Percentiles rank a stretch among this genome's conserved stretches.
Conservation (phyloP, 2,888 invertebrate genomes). For the Dasypolia templi region DNA sequence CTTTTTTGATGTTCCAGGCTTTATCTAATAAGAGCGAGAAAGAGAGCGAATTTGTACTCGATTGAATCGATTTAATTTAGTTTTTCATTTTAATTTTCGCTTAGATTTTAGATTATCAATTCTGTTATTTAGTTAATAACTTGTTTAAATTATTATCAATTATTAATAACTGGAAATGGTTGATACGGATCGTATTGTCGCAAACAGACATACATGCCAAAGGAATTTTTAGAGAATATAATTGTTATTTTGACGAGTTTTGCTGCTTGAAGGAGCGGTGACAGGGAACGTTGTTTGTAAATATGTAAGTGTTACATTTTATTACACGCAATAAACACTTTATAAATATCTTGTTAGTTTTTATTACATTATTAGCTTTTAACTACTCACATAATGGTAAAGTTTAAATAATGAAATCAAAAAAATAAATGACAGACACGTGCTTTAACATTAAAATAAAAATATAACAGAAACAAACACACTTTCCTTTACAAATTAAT, state of each 20-base stretch:
- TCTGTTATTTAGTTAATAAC: slow-evolving; percentile 33
- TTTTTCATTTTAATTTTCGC: neutral
- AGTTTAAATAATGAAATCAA: neutral
- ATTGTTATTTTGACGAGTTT: slow-evolving; percentile 75
- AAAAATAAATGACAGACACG: neutral
- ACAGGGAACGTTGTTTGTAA: slow-evolving; percentile 72
- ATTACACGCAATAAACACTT: slow-evolving; percentile 80
- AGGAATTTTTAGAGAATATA: slow-evolving; percentile 70
- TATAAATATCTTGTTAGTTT: slow-evolving; percentile 40
- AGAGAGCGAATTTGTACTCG: neutral
- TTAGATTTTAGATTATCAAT: slow-evolving; percentile 17
- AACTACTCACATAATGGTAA: neutral
- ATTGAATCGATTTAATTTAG: slow-evolving; percentile 1
- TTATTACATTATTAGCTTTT: slow-evolving; percentile 16
- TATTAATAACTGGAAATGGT: slow-evolving; percentile 23
- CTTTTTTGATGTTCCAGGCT: neutral
- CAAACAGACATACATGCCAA: slow-evolving; percentile 69
- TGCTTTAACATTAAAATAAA: too few species aligned
- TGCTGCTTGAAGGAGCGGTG: slow-evolving; percentile 62
- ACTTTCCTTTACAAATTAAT: too few species aligned
- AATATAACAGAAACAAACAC: too few species aligned
- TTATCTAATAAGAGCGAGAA: too few species aligned
- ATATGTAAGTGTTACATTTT: slow-evolving; percentile 85
- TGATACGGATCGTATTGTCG: slow-evolving; percentile 47
- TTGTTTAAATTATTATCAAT: slow-evolving; percentile 24